These are phyloP conservation scores for Tinamus guttatus DNA, from an alignment of 2,113 vertebrate species.

Conservation along the genomic window DNA sequence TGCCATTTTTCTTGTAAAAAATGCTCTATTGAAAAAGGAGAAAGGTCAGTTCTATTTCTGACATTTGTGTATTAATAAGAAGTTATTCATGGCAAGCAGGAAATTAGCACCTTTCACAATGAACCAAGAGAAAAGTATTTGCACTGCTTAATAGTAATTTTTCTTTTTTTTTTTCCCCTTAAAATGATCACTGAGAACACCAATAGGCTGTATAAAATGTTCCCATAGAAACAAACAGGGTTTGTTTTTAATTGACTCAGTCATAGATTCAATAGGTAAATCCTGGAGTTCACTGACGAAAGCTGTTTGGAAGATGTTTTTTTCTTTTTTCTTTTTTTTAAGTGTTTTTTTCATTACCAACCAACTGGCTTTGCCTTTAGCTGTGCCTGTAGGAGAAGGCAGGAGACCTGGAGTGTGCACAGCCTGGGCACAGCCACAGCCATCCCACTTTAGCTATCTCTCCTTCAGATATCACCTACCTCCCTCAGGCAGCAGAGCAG, in stretches of 20 bases:
- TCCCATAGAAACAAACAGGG: neutral
- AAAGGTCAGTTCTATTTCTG: neutral
- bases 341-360: neutral
- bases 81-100: neutral
- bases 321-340: neutral
- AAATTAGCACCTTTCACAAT: neutral
- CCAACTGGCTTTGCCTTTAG: neutral
- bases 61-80: neutral
- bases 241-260: neutral
- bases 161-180: neutral
- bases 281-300: neutral
- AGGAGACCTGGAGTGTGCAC: neutral
- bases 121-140: neutral
- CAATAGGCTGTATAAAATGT: neutral
- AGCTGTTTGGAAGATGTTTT: neutral
- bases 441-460: neutral
- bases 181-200: neutral
- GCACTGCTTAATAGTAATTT: neutral
- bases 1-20: neutral
- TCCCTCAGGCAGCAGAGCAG: neutral
- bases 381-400: neutral
- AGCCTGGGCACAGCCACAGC: neutral
- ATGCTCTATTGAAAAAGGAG: neutral
- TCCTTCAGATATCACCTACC: neutral
- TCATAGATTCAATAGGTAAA: neutral